Evolutionary conservation across 2,113 vertebrate species (phyloP), one percentile per base, ranked within the genome.

Genomic region (Carassius auratus): DNA sequence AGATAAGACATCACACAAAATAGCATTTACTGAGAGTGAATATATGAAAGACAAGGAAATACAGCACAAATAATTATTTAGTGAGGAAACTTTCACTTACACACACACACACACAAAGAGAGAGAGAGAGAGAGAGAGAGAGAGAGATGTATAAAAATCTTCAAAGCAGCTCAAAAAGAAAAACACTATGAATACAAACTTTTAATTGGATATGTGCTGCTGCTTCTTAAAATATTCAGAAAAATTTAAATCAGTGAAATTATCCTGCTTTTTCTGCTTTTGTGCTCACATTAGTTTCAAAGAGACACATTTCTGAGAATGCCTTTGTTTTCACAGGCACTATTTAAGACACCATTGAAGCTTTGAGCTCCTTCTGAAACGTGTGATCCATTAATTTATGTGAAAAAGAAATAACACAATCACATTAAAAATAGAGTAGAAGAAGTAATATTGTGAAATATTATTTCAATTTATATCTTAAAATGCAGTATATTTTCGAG

Each of bases 201-300:
- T 91, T 90, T 91, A 89, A 90, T 90, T 91, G 85, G 48, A 64
- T 48, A 81, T 81, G 19, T 84, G 42, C 45, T 87, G 55, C 74
- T 86, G 80, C 26, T 74, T 36, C 52, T 33, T 85, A 79, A 76
- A 84, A 83, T 78, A 88, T 77, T 75, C 76, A 79, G 68, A 59
- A 76, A 73, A 86, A 87, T 76, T 33, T 48, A 87, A 85, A 85
- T 84, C 13, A n/a, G 12, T 19, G 55, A 80, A 76, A 38, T 21
- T 6, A 48, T 84, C 79, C n/a, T 0, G 48, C 13, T 26, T 87
- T 71, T 33, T 64, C 59, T 57, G 55, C 61, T 48, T 64, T 45
- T 64, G 38, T 80, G 59, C 61, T 52, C 62, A 26, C 57, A 80
- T 80, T 45, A 62, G 78, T 83, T 81, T 36, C 45, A 83, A 73